Evolutionary conservation across 2,888 invertebrate genomes (phyloP).

Genomic region (Pyralis farinalis): DNA sequence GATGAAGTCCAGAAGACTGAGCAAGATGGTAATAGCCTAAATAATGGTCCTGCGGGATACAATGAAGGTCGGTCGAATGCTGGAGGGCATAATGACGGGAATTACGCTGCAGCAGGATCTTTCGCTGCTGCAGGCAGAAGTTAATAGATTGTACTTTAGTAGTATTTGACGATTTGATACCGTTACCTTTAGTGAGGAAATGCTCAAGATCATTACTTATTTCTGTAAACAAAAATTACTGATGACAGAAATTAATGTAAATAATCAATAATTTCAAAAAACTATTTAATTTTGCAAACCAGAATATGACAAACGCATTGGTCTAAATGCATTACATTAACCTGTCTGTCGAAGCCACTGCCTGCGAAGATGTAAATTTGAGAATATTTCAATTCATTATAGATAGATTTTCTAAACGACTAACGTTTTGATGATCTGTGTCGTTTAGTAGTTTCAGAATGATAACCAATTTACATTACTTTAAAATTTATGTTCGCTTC

Average conservation of each 20-base stretch:
- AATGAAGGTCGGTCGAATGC: constrained; percentile 10
- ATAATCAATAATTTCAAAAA: not conserved
- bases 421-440: too few species aligned
- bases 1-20: constrained; percentile 26
- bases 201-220: not conserved
- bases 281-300: not conserved
- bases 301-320: not conserved
- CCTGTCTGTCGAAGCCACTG: not conserved
- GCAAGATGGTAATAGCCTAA: constrained; percentile 25
- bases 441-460: too few species aligned
- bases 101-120: constrained; percentile 3
- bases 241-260: not conserved
- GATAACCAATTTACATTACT: too few species aligned
- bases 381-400: too few species aligned
- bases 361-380: too few species aligned
- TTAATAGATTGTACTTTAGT: not conserved
- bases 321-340: not conserved
- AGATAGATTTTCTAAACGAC: too few species aligned
- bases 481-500: too few species aligned
- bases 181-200: not conserved
- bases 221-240: not conserved
- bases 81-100: not conserved
- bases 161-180: not conserved
- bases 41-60: constrained; percentile 24
- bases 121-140: constrained; percentile 4